phyloP scores from a whole-genome alignment of 2,888 invertebrate genomes.

The Dryobota labecula region DNA sequence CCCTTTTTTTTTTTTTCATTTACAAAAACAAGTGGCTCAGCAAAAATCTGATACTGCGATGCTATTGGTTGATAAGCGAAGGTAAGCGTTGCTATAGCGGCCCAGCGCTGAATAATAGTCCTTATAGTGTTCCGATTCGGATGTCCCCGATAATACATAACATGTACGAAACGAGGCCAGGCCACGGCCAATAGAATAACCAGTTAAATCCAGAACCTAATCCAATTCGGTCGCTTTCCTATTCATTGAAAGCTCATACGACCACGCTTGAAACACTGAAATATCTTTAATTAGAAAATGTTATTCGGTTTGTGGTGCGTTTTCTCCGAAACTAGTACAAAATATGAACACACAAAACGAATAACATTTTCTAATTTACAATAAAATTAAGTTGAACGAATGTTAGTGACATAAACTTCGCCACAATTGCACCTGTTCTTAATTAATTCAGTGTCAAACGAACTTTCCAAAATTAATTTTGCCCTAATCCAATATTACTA shows the following conservation, averaged over 20 bases:
- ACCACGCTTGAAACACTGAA: not conserved
- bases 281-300: too few relatives aligned
- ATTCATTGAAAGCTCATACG: constrained; percentile 23
- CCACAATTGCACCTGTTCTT: not conserved
- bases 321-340: too few relatives aligned
- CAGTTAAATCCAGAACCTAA: constrained; percentile 15
- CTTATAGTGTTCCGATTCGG: too few relatives aligned
- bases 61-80: too few relatives aligned
- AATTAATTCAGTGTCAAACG: constrained; percentile 25
- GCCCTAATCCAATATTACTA: not conserved
- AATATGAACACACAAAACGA: too few relatives aligned
- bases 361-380: constrained; percentile 2
- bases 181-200: not conserved
- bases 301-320: too few relatives aligned
- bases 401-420: constrained; percentile 20
- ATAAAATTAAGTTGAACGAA: not conserved
- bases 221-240: constrained; percentile 1
- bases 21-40: too few relatives aligned
- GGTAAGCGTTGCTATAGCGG: too few relatives aligned
- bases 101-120: too few relatives aligned
- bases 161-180: not conserved
- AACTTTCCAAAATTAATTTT: constrained; percentile 29
- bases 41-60: too few relatives aligned
- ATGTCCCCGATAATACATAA: too few relatives aligned
- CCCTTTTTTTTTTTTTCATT: too few relatives aligned